Evolutionary conservation across 2,113 vertebrate species (phyloP), one percentile per base, ranked within the genome.

Genomic region (Gallinago media): DNA sequence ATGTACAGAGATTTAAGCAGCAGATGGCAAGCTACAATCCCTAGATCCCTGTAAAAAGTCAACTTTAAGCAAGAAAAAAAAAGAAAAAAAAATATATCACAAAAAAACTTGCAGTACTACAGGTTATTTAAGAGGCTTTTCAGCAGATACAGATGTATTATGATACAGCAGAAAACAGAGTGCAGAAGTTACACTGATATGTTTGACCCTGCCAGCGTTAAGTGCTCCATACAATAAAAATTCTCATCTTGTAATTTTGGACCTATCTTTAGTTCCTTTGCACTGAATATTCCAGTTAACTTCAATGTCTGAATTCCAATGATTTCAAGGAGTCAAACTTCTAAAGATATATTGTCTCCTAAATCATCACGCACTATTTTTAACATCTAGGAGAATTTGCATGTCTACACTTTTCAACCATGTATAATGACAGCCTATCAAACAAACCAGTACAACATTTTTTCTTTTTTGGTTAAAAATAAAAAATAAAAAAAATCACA

Each of bases 11-110:
- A 88, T 77, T 77, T 80, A 67, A 77, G 56, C 52, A 93, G 88
- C 83, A 95, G 90, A 91, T 92, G 82, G 72, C 74, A 95, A 90
- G 20, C 36, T 61, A 67, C 40, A 65, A 71, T 78, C 38, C 72
- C 61, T 12, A 85, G 31, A 87, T 72, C 54, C 47, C 20, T 15
- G 25, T 15, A 94, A 84, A 92, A 87, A 55, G 34, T 72, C 55
- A 86, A 38, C 29, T 88, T 58, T 15, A 90, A 72, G 18, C 14
- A 63, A 67, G 88, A 46, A 63, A 67, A 88, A 46, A 62, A 67
- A 90, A 32, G 50, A 63, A 88, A 52, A 62, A 88, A 36, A 49
- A 49, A 49, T 11, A 84, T 90, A 55, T 15, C 16, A 73, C 8
- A 68, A 73, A 76, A 32, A 11, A 46, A 56, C 10, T n/a, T 50